Conservation (phyloP, 1,140 invertebrate genomes). For the Eriosoma lanigerum region DNA sequence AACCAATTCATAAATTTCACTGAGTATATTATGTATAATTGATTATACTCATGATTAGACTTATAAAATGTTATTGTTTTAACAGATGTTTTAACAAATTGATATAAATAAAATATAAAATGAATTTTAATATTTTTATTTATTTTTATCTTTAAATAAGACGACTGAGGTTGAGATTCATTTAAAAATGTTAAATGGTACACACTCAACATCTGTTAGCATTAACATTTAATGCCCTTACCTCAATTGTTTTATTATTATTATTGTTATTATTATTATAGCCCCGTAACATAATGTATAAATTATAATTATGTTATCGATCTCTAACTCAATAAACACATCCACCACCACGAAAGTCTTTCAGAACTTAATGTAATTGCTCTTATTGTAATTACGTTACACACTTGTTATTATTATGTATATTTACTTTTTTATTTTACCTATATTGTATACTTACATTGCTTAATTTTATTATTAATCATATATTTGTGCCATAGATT, state of each 20-base stretch:
- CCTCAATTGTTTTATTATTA: conserved; percentile 40
- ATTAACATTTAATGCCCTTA: conserved; percentile 29
- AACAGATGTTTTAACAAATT: background rate
- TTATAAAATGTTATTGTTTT: conserved; percentile 1
- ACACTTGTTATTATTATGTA: conserved; percentile 1
- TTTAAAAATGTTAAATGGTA: conserved; percentile 3
- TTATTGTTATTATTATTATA: conserved; percentile 23
- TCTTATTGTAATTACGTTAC: background rate
- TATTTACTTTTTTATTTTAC: background rate
- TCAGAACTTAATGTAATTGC: conserved; percentile 32
- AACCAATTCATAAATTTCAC: background rate
- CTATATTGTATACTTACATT: background rate
- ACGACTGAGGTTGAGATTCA: conserved; percentile 29
- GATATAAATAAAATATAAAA: background rate
- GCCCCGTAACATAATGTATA: background rate
- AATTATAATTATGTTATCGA: conserved; percentile 31
- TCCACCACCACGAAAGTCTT: conserved; percentile 42
- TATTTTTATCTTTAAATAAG: background rate
- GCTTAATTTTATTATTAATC: conserved; percentile 28
- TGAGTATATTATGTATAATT: too few species aligned
- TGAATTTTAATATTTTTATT: background rate
- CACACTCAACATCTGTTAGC: background rate
- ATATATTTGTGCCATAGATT: conserved; percentile 36
- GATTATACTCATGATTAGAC: too few species aligned
- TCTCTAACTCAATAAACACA: conserved; percentile 46